phyloP scores from a whole-genome alignment of 2,888 invertebrate genomes.

The Glaucopsyche alexis region DNA sequence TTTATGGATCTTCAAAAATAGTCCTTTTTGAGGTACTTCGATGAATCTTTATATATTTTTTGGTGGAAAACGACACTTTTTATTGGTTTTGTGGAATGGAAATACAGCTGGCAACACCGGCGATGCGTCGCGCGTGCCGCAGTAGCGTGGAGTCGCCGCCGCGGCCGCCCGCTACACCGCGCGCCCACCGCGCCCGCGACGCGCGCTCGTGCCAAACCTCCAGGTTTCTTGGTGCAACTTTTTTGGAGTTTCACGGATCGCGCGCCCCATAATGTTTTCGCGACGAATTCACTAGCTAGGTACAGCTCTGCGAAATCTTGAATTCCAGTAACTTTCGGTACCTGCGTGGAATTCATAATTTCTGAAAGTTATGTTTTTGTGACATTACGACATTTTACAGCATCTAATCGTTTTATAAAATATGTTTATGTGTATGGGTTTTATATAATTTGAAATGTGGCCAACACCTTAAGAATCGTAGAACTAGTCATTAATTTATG shows the following conservation, averaged over 20 bases:
- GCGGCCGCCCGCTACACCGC: conserved; percentile 61
- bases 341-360: neutral
- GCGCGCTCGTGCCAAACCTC: conserved; percentile 48
- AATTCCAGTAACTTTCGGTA: neutral
- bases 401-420: neutral
- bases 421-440: neutral
- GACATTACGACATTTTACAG: neutral
- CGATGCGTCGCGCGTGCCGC: conserved; percentile 71
- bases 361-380: conserved; percentile 1
- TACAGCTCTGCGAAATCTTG: neutral
- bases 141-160: conserved; percentile 76
- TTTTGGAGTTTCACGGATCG: conserved; percentile 46
- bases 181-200: conserved; percentile 52
- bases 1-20: neutral
- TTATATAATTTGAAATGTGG: conserved; percentile 59
- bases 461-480: conserved; percentile 60
- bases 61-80: neutral
- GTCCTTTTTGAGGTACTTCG: neutral
- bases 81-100: neutral
- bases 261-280: conserved; percentile 42
- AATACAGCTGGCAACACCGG: conserved; percentile 40
- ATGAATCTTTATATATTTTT: neutral
- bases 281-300: neutral
- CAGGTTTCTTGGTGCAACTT: conserved; percentile 46
- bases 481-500: conserved; percentile 53